These are phyloP conservation scores for Hapalemur alaotrensis DNA, from an alignment of 2,797 vertebrate species.

Conservation along the genomic window DNA sequence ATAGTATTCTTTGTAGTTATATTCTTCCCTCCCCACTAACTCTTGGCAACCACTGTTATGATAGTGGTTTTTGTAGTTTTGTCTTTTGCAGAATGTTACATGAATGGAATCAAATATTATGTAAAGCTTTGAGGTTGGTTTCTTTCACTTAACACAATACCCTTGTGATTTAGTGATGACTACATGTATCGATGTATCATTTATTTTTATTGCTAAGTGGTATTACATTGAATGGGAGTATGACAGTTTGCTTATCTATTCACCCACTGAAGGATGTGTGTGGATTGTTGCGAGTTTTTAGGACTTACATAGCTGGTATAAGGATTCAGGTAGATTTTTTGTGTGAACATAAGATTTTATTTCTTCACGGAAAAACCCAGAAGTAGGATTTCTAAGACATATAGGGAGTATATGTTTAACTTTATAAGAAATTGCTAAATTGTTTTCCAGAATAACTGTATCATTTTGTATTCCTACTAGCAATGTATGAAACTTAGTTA, in stretches of 20 bases:
- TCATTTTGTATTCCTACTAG: neutral
- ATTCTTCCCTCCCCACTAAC: neutral
- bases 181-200: neutral
- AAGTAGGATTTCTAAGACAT: neutral
- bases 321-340: neutral
- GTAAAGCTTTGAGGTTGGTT: neutral
- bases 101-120: neutral
- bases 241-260: neutral
- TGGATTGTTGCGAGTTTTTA: neutral
- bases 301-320: neutral
- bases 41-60: neutral
- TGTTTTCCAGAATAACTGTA: neutral
- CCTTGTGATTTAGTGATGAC: neutral
- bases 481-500: neutral
- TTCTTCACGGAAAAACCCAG: neutral
- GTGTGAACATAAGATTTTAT: neutral
- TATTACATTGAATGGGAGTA: neutral
- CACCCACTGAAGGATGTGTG: neutral
- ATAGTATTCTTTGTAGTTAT: neutral
- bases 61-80: neutral
- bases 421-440: neutral
- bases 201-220: neutral
- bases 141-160: neutral
- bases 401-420: neutral
- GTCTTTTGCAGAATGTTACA: neutral